Conservation (phyloP, 2,113 vertebrate species). For the Nymphicus hollandicus region DNA sequence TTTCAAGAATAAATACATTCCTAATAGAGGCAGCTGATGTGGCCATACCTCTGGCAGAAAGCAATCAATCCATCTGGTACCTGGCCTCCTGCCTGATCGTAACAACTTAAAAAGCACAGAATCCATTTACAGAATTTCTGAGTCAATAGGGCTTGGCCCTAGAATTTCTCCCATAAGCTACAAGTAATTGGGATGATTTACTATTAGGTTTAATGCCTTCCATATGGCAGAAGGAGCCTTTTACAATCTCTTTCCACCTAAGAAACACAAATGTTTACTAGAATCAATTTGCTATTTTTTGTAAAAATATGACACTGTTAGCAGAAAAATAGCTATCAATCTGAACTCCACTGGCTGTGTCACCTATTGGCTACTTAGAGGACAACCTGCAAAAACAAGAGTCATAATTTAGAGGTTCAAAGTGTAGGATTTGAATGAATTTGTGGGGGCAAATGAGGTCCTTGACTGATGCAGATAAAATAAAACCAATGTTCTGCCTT, state of each 20-base stretch:
- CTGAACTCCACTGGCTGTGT: neutral
- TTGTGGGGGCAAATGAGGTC: neutral
- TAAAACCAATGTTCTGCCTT: neutral
- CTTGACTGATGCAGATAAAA: neutral
- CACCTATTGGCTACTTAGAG: neutral
- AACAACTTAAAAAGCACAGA: slow-evolving; percentile 34
- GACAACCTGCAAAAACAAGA: neutral
- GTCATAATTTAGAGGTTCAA: neutral
- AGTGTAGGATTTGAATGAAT: neutral
- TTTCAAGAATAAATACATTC: slow-evolving; percentile 28
- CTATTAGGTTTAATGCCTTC: neutral
- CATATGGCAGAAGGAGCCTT: neutral
- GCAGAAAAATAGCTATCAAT: neutral
- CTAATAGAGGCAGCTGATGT: slow-evolving; percentile 33
- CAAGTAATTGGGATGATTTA: slow-evolving; percentile 16
- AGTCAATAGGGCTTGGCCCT: slow-evolving; percentile 1
- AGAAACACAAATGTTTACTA: neutral
- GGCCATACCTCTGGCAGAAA: slow-evolving; percentile 50
- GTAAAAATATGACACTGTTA: neutral
- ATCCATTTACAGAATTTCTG: slow-evolving; percentile 30
- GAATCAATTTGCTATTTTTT: neutral
- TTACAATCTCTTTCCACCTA: neutral
- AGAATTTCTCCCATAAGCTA: neutral
- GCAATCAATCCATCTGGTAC: slow-evolving; percentile 40
- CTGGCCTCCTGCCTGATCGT: slow-evolving; percentile 46